Percentiles rank a stretch among this genome's conserved stretches.
Evolutionary conservation across 1,140 invertebrate species (phyloP).

Genomic region (Pseudomyrmex gracilis): DNA sequence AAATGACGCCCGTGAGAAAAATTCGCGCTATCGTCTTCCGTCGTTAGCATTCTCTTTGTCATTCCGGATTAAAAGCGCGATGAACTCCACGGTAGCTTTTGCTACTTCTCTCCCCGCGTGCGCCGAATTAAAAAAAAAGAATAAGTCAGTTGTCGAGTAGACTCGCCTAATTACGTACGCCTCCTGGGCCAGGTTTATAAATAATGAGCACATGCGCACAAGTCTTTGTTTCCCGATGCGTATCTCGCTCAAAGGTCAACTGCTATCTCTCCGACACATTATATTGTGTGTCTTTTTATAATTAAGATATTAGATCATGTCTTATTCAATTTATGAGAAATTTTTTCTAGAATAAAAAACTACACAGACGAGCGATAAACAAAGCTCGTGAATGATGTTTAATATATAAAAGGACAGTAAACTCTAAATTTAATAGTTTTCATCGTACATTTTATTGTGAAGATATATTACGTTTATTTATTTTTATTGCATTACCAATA

Average conservation of each 20-base stretch:
- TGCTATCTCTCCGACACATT: not conserved
- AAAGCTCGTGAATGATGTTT: not conserved
- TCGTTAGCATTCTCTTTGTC: slow-evolving; percentile 58
- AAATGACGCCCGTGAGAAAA: slow-evolving; percentile 38
- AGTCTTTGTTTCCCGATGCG: not conserved
- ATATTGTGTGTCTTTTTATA: not conserved
- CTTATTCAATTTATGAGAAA: slow-evolving; percentile 4
- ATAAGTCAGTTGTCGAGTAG: slow-evolving; percentile 9
- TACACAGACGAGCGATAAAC: not conserved
- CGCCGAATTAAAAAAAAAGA: slow-evolving; percentile 28
- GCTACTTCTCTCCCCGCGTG: too few species aligned
- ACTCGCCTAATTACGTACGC: slow-evolving; percentile 28
- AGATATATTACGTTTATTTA: not conserved
- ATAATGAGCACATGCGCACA: not conserved
- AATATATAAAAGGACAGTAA: not conserved
- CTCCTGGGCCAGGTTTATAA: slow-evolving; percentile 37
- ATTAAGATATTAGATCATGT: slow-evolving; percentile 8
- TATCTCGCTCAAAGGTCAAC: slow-evolving; percentile 27
- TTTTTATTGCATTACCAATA: not conserved
- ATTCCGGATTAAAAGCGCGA: slow-evolving; percentile 49
- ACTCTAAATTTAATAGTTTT: not conserved
- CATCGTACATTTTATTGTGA: not conserved
- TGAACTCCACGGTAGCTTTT: slow-evolving; percentile 30
- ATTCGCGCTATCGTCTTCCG: slow-evolving; percentile 33
- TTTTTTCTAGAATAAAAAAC: not conserved